Evolutionary conservation across 2,888 invertebrate species (phyloP).

Genomic region (Trypoxylon attenuatum): DNA sequence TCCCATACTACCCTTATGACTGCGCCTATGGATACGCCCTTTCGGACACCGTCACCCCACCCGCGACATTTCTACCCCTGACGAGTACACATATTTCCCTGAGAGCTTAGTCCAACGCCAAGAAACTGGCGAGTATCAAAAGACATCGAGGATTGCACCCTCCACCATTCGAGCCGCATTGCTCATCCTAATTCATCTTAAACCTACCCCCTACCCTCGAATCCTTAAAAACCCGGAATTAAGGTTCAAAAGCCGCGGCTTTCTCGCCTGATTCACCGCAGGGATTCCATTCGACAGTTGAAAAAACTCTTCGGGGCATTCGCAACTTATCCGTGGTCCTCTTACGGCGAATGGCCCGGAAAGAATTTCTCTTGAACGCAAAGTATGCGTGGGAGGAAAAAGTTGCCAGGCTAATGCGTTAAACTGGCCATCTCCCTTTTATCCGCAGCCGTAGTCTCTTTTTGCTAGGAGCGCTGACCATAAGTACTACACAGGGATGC

Average conservation of each 20-base stretch:
- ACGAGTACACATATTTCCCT: constrained; percentile 37
- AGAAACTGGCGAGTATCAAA: constrained; percentile 16
- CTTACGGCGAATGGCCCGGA: not conserved
- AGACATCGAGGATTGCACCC: constrained; percentile 12
- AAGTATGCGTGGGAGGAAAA: not conserved
- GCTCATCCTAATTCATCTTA: not conserved
- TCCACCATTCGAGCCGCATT: not conserved
- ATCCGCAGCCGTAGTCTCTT: too few relatives aligned
- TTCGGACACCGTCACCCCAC: constrained; percentile 44
- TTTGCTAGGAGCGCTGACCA: not conserved
- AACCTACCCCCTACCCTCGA: too few relatives aligned
- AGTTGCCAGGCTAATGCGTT: not conserved
- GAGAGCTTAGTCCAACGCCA: constrained; percentile 30
- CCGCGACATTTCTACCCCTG: constrained; percentile 34
- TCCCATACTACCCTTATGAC: constrained; percentile 64
- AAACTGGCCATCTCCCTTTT: not conserved
- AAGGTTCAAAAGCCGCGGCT: not conserved
- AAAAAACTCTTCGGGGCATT: constrained; percentile 6
- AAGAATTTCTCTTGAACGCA: not conserved
- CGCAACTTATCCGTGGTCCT: not conserved
- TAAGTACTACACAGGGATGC: too few relatives aligned
- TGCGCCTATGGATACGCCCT: constrained; percentile 55
- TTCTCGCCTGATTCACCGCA: not conserved
- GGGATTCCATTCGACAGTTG: not conserved
- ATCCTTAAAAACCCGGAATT: not conserved